Conservation (phyloP, 2,888 invertebrate genomes). For the Drosophila flavopinicola region DNA sequence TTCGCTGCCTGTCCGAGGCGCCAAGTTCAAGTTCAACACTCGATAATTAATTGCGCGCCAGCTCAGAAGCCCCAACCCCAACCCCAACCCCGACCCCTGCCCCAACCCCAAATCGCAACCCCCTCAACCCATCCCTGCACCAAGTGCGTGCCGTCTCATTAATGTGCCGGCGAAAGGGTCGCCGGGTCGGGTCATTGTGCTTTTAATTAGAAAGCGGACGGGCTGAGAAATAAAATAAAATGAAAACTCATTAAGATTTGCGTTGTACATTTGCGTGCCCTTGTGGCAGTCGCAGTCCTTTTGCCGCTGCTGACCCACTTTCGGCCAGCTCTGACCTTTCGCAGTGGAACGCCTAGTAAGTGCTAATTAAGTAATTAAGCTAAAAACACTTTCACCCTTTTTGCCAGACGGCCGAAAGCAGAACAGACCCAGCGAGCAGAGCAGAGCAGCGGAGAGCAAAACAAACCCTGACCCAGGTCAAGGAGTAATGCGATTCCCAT, state of each 20-base stretch:
- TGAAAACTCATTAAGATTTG: constrained; percentile 75
- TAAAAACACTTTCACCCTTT: constrained; percentile 62
- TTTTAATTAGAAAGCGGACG: constrained; percentile 71
- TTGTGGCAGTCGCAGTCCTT: constrained; percentile 36
- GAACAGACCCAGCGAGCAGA: constrained; percentile 38
- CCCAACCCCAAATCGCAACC: too few relatives aligned
- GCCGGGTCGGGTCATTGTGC: constrained; percentile 71
- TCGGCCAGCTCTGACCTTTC: constrained; percentile 50
- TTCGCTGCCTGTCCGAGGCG: constrained; percentile 3
- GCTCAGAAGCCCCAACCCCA: constrained; percentile 19
- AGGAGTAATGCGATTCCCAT: constrained; percentile 31
- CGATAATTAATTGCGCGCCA: constrained; percentile 74
- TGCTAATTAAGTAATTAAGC: constrained; percentile 75
- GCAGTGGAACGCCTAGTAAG: constrained; percentile 19
- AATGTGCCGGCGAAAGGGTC: constrained; percentile 48
- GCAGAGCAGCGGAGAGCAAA: constrained; percentile 8
- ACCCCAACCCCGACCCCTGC: not conserved
- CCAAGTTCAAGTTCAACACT: constrained; percentile 79
- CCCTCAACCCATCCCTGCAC: not conserved
- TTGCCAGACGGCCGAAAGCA: constrained; percentile 24
- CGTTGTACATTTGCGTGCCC: constrained; percentile 53
- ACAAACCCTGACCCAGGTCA: constrained; percentile 69
- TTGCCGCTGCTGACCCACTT: constrained; percentile 69
- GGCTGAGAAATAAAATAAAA: constrained; percentile 36
- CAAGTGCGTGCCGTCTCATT: constrained; percentile 67